Evolutionary conservation across 2,888 invertebrate genomes (phyloP).

Genomic region (Leptinotarsa juncta): DNA sequence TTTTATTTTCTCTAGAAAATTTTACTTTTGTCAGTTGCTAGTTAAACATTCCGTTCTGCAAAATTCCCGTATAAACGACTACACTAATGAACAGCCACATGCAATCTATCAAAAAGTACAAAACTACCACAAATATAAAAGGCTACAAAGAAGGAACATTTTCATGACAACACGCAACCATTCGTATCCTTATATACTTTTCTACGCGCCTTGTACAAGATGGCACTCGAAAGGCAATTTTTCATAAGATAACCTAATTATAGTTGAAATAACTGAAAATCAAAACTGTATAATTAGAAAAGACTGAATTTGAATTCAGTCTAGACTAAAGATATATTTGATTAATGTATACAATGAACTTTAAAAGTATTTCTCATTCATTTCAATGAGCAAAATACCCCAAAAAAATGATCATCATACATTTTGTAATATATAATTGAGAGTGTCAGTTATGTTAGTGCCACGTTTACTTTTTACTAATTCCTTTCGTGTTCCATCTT

Average conservation of each 20-base stretch:
- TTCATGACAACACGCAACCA: conserved; percentile 33
- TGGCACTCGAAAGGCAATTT: background rate
- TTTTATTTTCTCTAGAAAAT: too few species aligned
- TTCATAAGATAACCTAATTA: background rate
- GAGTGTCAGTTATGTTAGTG: too few species aligned
- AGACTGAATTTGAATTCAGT: background rate
- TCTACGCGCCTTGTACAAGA: conserved; percentile 20
- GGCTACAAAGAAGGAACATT: conserved; percentile 35
- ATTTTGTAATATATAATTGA: too few species aligned
- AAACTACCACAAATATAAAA: conserved; percentile 32
- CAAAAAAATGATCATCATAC: too few species aligned
- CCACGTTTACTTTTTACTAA: background rate
- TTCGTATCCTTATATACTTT: conserved; percentile 11
- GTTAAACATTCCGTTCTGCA: conserved; percentile 7
- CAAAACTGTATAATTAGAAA: background rate
- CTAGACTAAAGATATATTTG: too few species aligned
- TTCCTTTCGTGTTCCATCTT: conserved; percentile 4
- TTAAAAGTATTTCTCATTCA: too few species aligned
- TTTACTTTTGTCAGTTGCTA: background rate
- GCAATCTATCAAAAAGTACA: conserved; percentile 30
- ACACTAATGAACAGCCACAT: conserved; percentile 36
- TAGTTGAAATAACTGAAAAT: background rate
- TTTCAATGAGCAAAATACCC: too few species aligned
- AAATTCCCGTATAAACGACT: conserved; percentile 31
- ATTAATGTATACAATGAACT: too few species aligned